phyloP scores from a whole-genome alignment of 2,113 vertebrate species.

The Oncorhynchus nerka region DNA sequence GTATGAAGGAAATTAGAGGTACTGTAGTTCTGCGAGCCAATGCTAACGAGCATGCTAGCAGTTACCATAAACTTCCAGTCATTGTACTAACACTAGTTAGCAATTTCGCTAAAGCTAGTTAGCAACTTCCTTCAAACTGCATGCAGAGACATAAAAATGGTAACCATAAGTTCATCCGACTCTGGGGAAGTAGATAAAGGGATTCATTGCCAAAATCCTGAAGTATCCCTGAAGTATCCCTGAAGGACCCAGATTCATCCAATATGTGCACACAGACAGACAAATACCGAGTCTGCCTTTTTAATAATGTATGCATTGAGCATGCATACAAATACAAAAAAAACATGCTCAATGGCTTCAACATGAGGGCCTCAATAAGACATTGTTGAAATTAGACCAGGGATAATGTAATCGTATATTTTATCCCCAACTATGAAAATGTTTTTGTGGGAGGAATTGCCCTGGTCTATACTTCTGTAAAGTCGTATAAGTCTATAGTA shows the following conservation, averaged over 20 bases:
- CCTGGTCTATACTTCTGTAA: neutral
- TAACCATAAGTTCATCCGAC: too few species aligned
- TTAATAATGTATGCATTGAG: neutral
- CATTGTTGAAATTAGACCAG: slow-evolving; percentile 12
- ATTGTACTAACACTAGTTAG: too few species aligned
- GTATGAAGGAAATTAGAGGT: too few species aligned
- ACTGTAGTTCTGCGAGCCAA: too few species aligned
- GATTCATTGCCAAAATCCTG: too few species aligned
- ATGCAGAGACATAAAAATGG: too few species aligned
- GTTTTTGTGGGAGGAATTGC: slow-evolving; percentile 14
- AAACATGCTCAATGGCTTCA: neutral
- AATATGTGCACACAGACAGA: neutral
- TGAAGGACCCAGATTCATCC: neutral
- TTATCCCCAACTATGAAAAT: slow-evolving; percentile 12
- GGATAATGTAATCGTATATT: slow-evolving; percentile 2
- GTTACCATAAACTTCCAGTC: too few species aligned
- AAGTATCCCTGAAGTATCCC: neutral
- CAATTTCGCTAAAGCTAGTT: too few species aligned
- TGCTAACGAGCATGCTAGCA: too few species aligned
- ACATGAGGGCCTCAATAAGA: neutral
- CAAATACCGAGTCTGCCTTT: neutral
- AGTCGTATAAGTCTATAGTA: slow-evolving; percentile 1
- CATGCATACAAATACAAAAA: neutral
- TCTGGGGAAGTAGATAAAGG: too few species aligned
- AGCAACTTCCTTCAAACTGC: too few species aligned